Evolutionary conservation across 2,113 vertebrate species (phyloP).

Genomic region (Genyomyrus donnyi): DNA sequence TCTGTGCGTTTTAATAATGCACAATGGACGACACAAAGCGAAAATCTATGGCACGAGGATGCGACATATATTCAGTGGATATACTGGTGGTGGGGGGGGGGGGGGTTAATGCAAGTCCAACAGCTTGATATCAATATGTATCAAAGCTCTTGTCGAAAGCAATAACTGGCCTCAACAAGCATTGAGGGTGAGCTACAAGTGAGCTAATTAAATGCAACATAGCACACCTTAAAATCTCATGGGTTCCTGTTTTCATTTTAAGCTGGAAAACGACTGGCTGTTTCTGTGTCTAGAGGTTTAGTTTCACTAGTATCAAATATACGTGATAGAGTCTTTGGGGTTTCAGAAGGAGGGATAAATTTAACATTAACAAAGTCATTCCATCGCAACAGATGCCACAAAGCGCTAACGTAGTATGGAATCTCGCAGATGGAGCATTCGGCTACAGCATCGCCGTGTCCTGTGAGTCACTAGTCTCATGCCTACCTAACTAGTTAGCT

Average conservation of each 20-base stretch:
- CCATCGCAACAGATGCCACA: conserved; percentile 18
- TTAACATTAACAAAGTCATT: neutral
- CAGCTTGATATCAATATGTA: neutral
- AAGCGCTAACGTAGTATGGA: conserved; percentile 25
- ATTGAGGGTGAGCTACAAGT: neutral
- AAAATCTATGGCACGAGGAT: neutral
- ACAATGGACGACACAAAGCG: neutral
- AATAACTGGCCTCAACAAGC: neutral
- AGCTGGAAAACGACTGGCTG: neutral
- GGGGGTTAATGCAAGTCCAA: neutral
- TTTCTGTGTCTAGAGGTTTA: neutral
- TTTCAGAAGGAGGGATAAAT: neutral
- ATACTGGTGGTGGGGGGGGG: neutral
- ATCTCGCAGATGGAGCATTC: neutral
- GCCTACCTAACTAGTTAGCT: neutral
- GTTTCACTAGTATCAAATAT: neutral
- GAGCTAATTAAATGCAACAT: neutral
- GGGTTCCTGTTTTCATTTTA: neutral
- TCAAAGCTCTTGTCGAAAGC: neutral
- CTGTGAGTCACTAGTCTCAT: neutral
- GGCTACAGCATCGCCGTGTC: neutral
- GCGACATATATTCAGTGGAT: neutral
- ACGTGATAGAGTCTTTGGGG: neutral
- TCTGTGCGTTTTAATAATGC: neutral
- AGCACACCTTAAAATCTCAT: neutral